Conservation (phyloP, 2,888 invertebrate genomes). For the Melinopterus prodromus region DNA sequence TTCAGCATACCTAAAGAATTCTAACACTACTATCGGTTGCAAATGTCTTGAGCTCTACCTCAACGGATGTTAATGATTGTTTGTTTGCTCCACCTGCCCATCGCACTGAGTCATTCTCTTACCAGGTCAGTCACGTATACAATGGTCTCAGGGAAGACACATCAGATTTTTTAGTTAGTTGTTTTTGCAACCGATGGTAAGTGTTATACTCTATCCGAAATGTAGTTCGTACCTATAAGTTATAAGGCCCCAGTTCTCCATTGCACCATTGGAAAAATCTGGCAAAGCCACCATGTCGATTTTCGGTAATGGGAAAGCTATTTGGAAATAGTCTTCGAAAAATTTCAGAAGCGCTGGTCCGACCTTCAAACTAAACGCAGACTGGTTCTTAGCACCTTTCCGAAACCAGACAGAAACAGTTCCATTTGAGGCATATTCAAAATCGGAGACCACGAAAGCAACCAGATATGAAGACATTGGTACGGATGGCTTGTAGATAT, state of each 20-base stretch:
- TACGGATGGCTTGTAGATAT: slow-evolving; percentile 78
- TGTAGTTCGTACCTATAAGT: slow-evolving; percentile 69
- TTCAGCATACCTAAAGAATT: no score
- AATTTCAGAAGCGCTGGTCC: slow-evolving; percentile 77
- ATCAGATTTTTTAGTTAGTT: no score
- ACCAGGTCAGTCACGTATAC: no score
- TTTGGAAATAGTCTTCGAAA: slow-evolving; percentile 77
- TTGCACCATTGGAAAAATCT: slow-evolving; percentile 88
- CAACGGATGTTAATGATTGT: no score
- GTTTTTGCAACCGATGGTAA: no score
- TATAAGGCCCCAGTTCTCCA: slow-evolving; percentile 89
- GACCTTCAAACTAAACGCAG: slow-evolving; percentile 77
- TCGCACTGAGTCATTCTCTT: no score
- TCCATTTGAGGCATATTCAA: slow-evolving; percentile 66
- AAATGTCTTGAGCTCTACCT: no score
- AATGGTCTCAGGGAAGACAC: no score
- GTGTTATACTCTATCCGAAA: no score
- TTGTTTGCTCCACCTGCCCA: no score
- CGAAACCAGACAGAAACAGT: slow-evolving; percentile 77
- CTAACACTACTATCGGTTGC: no score
- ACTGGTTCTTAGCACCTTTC: slow-evolving; percentile 73
- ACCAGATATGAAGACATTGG: slow-evolving; percentile 93
- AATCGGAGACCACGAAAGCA: slow-evolving; percentile 85
- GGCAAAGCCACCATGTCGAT: slow-evolving; percentile 94
- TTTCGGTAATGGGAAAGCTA: slow-evolving; percentile 81